phyloP scores from a whole-genome alignment of 2,113 vertebrate genomes.

The Rynchops niger region DNA sequence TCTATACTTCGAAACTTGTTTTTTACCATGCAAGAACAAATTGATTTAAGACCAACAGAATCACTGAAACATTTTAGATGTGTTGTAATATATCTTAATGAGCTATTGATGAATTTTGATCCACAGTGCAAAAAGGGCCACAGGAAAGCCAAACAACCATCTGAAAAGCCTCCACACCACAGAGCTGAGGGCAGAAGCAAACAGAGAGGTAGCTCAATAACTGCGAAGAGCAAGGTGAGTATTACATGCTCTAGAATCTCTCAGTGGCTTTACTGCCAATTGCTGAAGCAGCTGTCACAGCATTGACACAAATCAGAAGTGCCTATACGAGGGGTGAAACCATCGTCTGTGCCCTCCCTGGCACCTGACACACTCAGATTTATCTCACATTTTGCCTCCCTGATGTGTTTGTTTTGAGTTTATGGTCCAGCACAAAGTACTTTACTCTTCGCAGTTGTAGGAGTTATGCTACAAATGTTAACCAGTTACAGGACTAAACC shows the following conservation, averaged over 20 bases:
- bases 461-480: not conserved
- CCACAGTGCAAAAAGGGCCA: conserved; percentile 26
- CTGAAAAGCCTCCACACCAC: not conserved
- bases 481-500: not conserved
- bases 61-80: not conserved
- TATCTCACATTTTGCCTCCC: not conserved
- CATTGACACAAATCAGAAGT: accelerated
- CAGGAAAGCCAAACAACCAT: not conserved
- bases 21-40: not conserved
- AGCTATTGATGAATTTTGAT: not conserved
- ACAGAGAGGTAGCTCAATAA: not conserved
- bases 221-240: conserved; percentile 43
- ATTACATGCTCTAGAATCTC: not conserved
- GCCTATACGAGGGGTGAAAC: accelerated
- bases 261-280: not conserved
- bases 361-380: not conserved
- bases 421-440: not conserved
- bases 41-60: not conserved
- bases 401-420: not conserved
- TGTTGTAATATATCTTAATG: not conserved
- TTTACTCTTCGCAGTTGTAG: not conserved
- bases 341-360: accelerated
- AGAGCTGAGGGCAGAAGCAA: not conserved
- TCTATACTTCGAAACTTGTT: not conserved
- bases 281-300: not conserved